A percentile compares a stretch with the other conserved stretches of the same genome.
These are phyloP conservation scores for Ennomos fuscantarius DNA, from an alignment of 2,888 invertebrate species.

Conservation along the genomic window DNA sequence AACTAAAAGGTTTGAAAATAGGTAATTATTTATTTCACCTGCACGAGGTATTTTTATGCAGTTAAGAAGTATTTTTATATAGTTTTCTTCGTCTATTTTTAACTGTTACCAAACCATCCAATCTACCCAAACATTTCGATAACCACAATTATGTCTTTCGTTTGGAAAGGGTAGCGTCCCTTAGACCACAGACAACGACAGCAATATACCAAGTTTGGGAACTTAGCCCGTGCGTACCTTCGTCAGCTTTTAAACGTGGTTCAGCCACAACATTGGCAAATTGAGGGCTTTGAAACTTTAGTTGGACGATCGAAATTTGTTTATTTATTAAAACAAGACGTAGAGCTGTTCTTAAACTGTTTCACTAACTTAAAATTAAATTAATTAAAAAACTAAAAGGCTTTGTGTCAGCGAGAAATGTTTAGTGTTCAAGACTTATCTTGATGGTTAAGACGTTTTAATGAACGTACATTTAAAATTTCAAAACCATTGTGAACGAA, in stretches of 20 bases:
- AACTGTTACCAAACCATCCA: constrained; percentile 30
- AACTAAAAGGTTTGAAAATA: too few relatives aligned
- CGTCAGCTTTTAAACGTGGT: constrained; percentile 53
- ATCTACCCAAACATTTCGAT: constrained; percentile 59
- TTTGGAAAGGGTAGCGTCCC: constrained; percentile 60
- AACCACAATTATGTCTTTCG: constrained; percentile 69
- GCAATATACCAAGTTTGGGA: constrained; percentile 67
- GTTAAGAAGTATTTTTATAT: neutral
- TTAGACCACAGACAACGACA: constrained; percentile 66
- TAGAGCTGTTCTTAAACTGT: constrained; percentile 22
- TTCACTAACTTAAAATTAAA: constrained; percentile 19
- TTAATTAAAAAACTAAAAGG: constrained; percentile 10
- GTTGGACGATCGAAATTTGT: constrained; percentile 23
- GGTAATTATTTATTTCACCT: too few relatives aligned
- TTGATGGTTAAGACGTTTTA: too few relatives aligned
- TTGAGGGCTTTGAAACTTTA: constrained; percentile 27
- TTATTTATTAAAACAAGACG: constrained; percentile 23
- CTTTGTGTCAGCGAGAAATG: neutral
- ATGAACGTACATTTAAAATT: too few relatives aligned
- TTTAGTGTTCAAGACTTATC: too few relatives aligned
- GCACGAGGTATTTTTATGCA: too few relatives aligned
- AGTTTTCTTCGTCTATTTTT: neutral
- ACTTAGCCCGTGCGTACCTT: constrained; percentile 63
- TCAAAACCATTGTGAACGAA: too few relatives aligned
- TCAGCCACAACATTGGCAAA: constrained; percentile 37